phyloP scores from a whole-genome alignment of 2,113 vertebrate genomes.

The Sterrhoptilus dennistouni region DNA sequence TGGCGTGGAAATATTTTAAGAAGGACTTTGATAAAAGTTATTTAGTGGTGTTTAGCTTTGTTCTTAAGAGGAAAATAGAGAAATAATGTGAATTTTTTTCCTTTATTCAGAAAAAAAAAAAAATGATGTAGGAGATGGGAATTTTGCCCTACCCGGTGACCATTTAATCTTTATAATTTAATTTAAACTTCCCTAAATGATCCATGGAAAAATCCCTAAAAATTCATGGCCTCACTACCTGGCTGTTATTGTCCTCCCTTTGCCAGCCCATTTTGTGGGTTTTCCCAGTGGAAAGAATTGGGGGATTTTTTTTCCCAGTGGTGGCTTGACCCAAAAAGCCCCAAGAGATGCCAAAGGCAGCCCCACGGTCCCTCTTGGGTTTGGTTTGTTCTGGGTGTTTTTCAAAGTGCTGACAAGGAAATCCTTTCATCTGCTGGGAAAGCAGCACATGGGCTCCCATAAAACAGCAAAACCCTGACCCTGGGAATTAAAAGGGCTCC shows the following conservation, averaged over 20 bases:
- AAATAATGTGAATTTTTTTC: background rate
- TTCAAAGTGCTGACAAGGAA: background rate
- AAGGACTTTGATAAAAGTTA: background rate
- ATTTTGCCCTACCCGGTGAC: background rate
- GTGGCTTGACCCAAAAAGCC: background rate
- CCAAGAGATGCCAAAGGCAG: background rate
- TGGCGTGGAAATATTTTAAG: background rate
- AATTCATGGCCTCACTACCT: background rate
- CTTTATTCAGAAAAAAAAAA: background rate
- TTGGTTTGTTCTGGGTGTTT: background rate
- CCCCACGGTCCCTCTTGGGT: background rate
- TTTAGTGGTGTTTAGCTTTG: background rate
- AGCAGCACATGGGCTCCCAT: background rate
- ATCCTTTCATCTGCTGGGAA: conserved; percentile 55
- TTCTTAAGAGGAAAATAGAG: background rate
- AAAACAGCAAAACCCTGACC: conserved; percentile 3
- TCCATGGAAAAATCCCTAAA: background rate
- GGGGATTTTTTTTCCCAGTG: background rate
- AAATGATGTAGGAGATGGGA: background rate
- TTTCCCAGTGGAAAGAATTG: background rate
- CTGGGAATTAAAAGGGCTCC: background rate
- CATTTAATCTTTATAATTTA: too few species aligned
- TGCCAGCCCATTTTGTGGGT: background rate
- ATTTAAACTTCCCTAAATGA: background rate
- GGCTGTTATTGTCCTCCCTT: background rate